A percentile compares a stretch with the other conserved stretches of the same genome.
Evolutionary conservation across 2,797 vertebrate genomes (phyloP).

Genomic region (Pogoniulus pusillus): DNA sequence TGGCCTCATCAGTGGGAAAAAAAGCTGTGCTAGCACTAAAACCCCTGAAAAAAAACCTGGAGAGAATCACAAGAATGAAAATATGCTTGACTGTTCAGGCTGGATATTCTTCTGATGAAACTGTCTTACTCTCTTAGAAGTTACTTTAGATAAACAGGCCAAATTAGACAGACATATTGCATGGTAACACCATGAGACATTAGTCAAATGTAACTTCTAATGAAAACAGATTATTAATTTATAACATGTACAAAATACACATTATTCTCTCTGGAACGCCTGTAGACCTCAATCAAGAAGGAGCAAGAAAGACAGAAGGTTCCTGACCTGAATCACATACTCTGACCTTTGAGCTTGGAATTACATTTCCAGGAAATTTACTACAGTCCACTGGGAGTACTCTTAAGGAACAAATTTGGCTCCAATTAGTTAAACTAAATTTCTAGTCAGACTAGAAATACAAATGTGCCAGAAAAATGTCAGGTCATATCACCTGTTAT

Average conservation of each 20-base stretch:
- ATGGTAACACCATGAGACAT: neutral
- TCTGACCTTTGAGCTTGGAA: conserved; percentile 34
- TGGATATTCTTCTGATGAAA: neutral
- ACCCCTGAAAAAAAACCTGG: neutral
- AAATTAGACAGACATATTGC: conserved; percentile 13
- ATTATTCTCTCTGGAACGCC: conserved; percentile 2
- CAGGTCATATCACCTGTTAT: neutral
- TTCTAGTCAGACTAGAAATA: conserved; percentile 25
- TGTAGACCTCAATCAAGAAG: neutral
- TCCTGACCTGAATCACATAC: conserved; percentile 31
- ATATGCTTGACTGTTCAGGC: neutral
- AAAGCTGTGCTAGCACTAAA: neutral
- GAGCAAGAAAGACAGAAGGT: conserved; percentile 23
- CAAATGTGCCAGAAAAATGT: conserved; percentile 19
- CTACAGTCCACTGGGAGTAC: neutral
- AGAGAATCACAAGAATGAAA: neutral
- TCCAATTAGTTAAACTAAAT: neutral
- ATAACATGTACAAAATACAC: neutral
- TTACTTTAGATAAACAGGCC: neutral
- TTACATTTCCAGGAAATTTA: conserved; percentile 35
- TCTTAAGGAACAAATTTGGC: conserved; percentile 24
- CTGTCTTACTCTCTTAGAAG: neutral
- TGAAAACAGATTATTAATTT: conserved; percentile 11
- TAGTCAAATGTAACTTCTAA: neutral
- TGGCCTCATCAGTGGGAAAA: neutral